A percentile compares a stretch with the other conserved stretches of the same genome.
phyloP scores from a whole-genome alignment of 2,113 vertebrate species.

The Brevimyrus niger region DNA sequence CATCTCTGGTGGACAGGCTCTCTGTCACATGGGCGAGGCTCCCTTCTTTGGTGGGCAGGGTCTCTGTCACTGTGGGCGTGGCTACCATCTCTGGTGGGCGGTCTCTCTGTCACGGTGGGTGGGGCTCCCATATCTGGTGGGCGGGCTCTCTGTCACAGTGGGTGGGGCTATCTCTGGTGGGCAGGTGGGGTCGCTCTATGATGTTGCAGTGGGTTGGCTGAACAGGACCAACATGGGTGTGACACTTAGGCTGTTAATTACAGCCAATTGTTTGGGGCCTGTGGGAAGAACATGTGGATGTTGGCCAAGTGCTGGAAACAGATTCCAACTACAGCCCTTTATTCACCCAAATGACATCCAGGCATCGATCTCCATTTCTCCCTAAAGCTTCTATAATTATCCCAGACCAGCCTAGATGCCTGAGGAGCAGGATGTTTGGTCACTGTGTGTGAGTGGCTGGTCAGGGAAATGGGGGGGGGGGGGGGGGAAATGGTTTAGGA shows the following conservation, averaged over 20 bases:
- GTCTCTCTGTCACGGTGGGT: not conserved
- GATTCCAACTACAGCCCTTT: not conserved
- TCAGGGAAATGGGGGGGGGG: not conserved
- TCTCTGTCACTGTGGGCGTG: too few species aligned
- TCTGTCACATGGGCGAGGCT: too few species aligned
- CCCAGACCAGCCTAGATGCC: not conserved
- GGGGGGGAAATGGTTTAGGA: too few species aligned
- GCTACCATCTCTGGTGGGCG: too few species aligned
- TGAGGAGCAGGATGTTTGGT: not conserved
- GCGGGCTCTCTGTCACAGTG: too few species aligned
- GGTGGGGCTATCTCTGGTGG: not conserved
- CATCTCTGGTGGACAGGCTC: too few species aligned
- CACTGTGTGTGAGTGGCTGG: not conserved
- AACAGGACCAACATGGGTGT: not conserved
- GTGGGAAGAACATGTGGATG: not conserved
- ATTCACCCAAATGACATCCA: not conserved
- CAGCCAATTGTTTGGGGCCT: not conserved
- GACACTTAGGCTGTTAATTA: not conserved
- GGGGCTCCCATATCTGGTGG: too few species aligned
- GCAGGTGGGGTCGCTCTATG: not conserved
- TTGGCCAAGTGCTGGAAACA: not conserved
- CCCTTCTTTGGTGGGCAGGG: not conserved
- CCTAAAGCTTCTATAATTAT: not conserved
- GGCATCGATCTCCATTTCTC: not conserved
- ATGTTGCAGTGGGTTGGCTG: not conserved